Base-by-base conservation (phyloP, 37 sponge, comb jelly and placozoan genomes). In the Cladorhizidae sp. region DNA sequence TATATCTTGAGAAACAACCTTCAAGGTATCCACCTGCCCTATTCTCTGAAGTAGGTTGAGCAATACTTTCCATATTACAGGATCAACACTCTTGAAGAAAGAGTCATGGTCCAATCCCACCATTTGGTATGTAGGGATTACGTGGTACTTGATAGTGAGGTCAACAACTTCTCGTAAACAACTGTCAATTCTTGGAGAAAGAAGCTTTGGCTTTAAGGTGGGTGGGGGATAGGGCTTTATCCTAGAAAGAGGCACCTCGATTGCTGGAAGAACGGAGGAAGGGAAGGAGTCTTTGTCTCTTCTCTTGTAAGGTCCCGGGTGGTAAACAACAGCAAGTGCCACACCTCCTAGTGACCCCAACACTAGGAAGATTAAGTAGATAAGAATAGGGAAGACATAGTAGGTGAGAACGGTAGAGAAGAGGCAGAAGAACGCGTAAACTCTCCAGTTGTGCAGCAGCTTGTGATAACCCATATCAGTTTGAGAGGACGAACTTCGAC, bases 21-120 rank as follows among this genome's bases (percentile, higher is more conserved):
- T 82, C 64, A 87, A 41, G 32, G 77, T 91, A 77, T 91, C 87
- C 28, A 91, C 72, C 40, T 83, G 68, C 21, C 77, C 55, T 14
- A 83, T 40, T 15, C 87, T 25, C 41, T 87, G 37, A n/a, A 73
- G 52, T 32, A 87, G 67, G 14, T 69, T 39, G 22, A 68, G 7
- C 58, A 91, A 71, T 18, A 57, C 70, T 11, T 26, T 83, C 92
- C 92, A 91, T 3, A 91, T 25, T 45, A 79, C 84, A 2, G 87
- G 92, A 36, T 39, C 55, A 1, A 83, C 70, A 64, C 88, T 84
- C 41, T 58, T 70, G 29, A 86, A 91, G 85, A 80, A 91, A 1
- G 36, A 31, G 63, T 91, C 71, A 8, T 74, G 69, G 55, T 87
- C 83, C 6, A 17, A 1, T 7, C 75, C 87, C 2, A 87, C 75